phyloP scores from a whole-genome alignment of 2,888 invertebrate species.

The Trissolcus brochymenae region DNA sequence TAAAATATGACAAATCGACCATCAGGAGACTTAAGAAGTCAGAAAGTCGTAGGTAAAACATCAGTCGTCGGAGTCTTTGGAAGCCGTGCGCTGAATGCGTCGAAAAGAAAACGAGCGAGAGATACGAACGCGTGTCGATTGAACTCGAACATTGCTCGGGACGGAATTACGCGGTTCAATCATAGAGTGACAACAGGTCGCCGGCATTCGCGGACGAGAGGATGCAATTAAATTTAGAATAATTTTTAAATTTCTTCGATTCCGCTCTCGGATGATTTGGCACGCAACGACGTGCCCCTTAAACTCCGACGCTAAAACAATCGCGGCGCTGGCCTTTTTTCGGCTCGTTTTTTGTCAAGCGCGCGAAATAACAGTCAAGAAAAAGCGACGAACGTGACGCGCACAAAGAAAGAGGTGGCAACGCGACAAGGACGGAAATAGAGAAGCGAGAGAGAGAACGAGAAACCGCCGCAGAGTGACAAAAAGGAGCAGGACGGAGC shows the following conservation, averaged over 20 bases:
- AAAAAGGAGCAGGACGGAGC: conserved; percentile 30
- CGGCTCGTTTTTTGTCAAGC: conserved; percentile 68
- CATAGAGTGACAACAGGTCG: conserved; percentile 59
- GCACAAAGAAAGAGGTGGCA: conserved; percentile 31
- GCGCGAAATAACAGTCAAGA: conserved; percentile 68
- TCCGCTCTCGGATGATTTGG: conserved; percentile 75
- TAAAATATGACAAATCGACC: conserved; percentile 2
- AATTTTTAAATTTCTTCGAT: conserved; percentile 77
- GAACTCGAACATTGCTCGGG: conserved; percentile 32
- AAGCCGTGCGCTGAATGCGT: conserved; percentile 7
- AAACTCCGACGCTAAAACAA: conserved; percentile 68
- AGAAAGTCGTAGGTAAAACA: background rate
- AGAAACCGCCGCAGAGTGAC: conserved; percentile 14
- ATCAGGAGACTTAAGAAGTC: background rate
- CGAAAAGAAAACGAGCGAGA: conserved; percentile 26
- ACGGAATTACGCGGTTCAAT: conserved; percentile 52
- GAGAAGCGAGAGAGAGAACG: conserved; percentile 30
- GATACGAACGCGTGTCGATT: background rate
- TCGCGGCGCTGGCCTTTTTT: conserved; percentile 62
- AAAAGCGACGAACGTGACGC: conserved; percentile 32
- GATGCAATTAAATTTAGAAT: conserved; percentile 76
- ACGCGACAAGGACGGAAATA: conserved; percentile 15
- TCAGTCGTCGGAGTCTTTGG: conserved; percentile 3
- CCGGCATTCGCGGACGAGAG: conserved; percentile 61
- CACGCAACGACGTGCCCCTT: conserved; percentile 65